A percentile compares a stretch with the other conserved stretches of the same genome.
Evolutionary conservation across 1,140 invertebrate genomes (phyloP).

Genomic region (Conus betulinus): DNA sequence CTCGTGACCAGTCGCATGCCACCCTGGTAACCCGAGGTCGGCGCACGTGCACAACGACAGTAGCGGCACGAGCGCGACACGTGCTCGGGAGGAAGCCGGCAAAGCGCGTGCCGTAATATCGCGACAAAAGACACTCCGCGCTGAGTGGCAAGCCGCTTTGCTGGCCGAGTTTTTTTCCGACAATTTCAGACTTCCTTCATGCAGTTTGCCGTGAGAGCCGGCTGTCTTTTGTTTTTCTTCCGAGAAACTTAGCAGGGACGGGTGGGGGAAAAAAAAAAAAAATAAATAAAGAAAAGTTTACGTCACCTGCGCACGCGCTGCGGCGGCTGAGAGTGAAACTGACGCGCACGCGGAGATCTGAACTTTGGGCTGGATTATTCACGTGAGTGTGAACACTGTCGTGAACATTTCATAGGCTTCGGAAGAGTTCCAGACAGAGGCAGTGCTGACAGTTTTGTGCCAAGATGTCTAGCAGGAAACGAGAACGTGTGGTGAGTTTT

Average conservation of each 20-base stretch:
- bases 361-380: background rate
- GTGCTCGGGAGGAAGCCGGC: background rate
- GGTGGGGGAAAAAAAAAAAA: background rate
- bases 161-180: background rate
- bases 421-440: background rate
- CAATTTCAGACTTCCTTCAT: background rate
- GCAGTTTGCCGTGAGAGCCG: background rate
- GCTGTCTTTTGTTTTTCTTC: background rate
- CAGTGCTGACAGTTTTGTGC: background rate
- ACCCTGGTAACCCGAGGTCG: conserved; percentile 32
- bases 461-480: conserved; percentile 29
- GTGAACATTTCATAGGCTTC: conserved; percentile 15
- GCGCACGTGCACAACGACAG: conserved; percentile 14
- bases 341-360: background rate
- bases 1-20: conserved; percentile 28
- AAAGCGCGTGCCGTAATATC: background rate
- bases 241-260: background rate
- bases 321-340: background rate
- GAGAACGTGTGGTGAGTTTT: conserved; percentile 23
- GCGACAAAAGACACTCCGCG: conserved; percentile 14
- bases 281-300: background rate
- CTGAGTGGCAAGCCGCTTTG: background rate
- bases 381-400: background rate
- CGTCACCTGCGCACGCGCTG: conserved; percentile 20
- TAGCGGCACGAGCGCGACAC: conserved; percentile 10